Evolutionary conservation across 1,140 invertebrate species (phyloP), one percentile per base, ranked within the genome.

Genomic region (Delia radicum): DNA sequence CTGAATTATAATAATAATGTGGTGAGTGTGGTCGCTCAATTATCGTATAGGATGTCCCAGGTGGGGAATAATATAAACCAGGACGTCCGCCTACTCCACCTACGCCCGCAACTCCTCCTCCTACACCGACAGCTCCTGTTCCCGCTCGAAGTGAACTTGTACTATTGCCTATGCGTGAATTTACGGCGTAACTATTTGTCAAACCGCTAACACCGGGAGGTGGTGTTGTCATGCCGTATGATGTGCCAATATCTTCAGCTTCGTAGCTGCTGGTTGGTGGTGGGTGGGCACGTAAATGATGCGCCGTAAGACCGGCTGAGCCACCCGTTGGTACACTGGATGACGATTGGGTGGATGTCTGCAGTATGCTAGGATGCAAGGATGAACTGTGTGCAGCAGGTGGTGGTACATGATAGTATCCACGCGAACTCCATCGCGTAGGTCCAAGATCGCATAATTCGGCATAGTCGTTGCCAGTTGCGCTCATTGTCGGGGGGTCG

Each of bases 41-140:
- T 85, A 95, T 94, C 79, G 93, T 95, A 87, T 95, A 95, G 61
- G 93, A 94, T 75, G 93, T 94, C 63, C 93, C 90, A 10, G 91
- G 91, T 75, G 91, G 90, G 37, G 91, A 91, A 80, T 92, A 91
- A 81, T 92, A 92, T 3, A 91, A 87, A 12, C 90, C 91, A n/a
- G 90, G 89, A 6, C 90, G 81, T 7, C 81, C 81, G 6, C 79
- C 78, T 10, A 26, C 26, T 26, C 26, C 62, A 69, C 65, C 21
- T 13, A 69, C 65, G 12, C 29, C 63, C 81, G 78, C 83, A 77
- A 62, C 84, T 80, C 78, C 82, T 75, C 27, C 87, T 81, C 83
- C 83, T 74, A 74, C 76, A 26, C 71, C 65, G 27, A 26, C 80
- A 21, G 65, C 29, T 33, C 29, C 31, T 33, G 65, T 18, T 12